Base-by-base conservation (phyloP, 1,140 invertebrate species). In the Reticulitermes speratus region DNA sequence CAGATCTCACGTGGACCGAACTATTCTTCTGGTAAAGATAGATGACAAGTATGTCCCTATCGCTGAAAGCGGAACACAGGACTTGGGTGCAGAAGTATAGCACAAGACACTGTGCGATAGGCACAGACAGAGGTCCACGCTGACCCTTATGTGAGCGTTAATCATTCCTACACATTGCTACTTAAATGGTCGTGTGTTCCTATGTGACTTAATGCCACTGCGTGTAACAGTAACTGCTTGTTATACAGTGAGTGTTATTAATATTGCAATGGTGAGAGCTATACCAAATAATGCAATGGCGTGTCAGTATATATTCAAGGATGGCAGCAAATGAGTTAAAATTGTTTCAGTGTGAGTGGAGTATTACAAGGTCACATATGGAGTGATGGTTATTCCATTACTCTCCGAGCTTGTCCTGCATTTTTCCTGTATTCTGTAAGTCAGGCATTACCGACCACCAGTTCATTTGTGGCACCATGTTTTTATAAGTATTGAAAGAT, bases 31-130 rank as follows among this genome's bases (percentile, higher is more conserved):
- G n/a, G 94, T 99, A 1, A 96, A 97, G 91, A 97, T 98, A 84
- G 97, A 97, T 11, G 97, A 98, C 88, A 96, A 95, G 88, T 98
- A 95, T 91, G 97, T 99, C 85, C 97, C 97, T 30, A 97, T 99
- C 86, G 96, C 96, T 1, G 97, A 98, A 90, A 93, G 94, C 89
- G 97, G 97, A 83, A 95, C 98, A 16, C 94, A 96, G 87, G 96
- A 97, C 90, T 90, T 96, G 45, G 95, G 95, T 30, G 95, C 95
- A 84, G 95, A 96, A 90, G 95, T 96, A 86, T 87, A 87, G 86
- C 82, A 75, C 65, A 75, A 75, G 65, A 75, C 25, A 9, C 30
- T 30, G 65, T 75, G 65, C 65, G 2, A 25, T 25, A n/a, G 65
- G 65, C 65, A 75, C 65, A 75, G 65, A 75, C 65, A 75, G n/a